Conservation (phyloP, 1,140 invertebrate species). For the Diachasmimorpha longicaudata region DNA sequence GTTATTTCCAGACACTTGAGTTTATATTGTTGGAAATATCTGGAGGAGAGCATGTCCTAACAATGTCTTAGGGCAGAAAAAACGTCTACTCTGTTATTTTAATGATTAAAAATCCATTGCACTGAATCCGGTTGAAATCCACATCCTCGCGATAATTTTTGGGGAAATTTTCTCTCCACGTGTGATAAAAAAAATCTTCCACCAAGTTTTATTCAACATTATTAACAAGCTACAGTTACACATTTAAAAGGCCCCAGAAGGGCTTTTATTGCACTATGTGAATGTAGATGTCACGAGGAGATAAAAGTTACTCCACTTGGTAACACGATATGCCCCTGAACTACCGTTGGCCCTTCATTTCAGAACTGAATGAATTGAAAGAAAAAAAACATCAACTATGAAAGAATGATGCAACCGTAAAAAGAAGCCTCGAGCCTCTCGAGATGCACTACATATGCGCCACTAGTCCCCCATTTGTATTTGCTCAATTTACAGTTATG, state of each 20-base stretch:
- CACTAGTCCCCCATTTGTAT: conserved; percentile 45
- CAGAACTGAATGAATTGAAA: conserved; percentile 22
- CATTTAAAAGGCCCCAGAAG: not conserved
- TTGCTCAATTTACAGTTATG: conserved; percentile 62
- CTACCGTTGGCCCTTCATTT: conserved; percentile 26
- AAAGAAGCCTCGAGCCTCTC: not conserved
- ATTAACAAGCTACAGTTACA: not conserved
- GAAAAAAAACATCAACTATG: conserved; percentile 36
- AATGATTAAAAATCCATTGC: too few species aligned
- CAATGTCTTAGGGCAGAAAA: too few species aligned
- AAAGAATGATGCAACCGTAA: conserved; percentile 7
- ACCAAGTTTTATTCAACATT: not conserved
- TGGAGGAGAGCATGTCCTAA: not conserved
- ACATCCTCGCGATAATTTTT: too few species aligned
- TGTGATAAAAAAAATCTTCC: too few species aligned
- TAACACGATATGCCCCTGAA: conserved; percentile 31
- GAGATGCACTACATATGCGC: not conserved
- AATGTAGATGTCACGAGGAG: conserved; percentile 32
- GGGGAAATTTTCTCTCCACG: too few species aligned
- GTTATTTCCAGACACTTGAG: conserved; percentile 32
- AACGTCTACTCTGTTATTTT: too few species aligned
- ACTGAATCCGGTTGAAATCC: too few species aligned
- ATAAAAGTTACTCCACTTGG: conserved; percentile 33
- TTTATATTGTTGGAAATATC: conserved; percentile 1
- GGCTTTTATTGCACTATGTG: conserved; percentile 22